Evolutionary conservation across 2,113 vertebrate species (phyloP), one percentile per base, ranked within the genome.

Genomic region (Tonatia bakeri): DNA sequence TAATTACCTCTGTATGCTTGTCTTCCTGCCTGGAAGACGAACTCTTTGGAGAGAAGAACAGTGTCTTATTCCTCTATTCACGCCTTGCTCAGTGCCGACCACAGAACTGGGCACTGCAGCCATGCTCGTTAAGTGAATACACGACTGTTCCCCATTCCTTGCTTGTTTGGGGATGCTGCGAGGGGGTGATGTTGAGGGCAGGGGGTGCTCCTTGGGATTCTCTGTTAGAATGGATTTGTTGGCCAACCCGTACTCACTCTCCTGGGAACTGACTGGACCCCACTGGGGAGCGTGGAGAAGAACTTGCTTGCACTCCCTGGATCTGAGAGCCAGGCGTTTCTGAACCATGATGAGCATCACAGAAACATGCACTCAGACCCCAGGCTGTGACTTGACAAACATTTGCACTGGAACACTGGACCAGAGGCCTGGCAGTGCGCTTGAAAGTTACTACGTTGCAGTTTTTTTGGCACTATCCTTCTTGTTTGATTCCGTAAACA

Each of bases 391-490:
- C 1, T 40, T 67, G 82, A 96, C 52, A 79, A 94, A 92, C 73
- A 36, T 67, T 81, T 76, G 59, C 47, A 28, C 33, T 33, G n/a
- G 15, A 90, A 76, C 0, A 0, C 75, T 61, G 95, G 95, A 85
- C 56, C 95, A 94, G 59, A 97, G 76, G 54, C 64, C 26, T 72
- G 90, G 80, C 88, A 45, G 28, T 56, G 65, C 16, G 85, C 93
- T 93, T 96, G 75, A 95, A 61, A 91, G 79, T 83, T 7, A 95
- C 6, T 47, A 28, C 72, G 94, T 87, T n/a, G 87, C 79, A n/a
- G 19, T 69, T 95, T 94, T 94, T 96, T 75, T 96, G 95, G 89
- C 72, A 96, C 92, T 50, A 83, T 83, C 38, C 81, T 90, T 97
- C 95, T 72, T 45, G 14, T 97, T 94, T 75, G 72, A 91, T 52